Conservation (phyloP, 2,113 vertebrate genomes). For the Macrotis lagotis region DNA sequence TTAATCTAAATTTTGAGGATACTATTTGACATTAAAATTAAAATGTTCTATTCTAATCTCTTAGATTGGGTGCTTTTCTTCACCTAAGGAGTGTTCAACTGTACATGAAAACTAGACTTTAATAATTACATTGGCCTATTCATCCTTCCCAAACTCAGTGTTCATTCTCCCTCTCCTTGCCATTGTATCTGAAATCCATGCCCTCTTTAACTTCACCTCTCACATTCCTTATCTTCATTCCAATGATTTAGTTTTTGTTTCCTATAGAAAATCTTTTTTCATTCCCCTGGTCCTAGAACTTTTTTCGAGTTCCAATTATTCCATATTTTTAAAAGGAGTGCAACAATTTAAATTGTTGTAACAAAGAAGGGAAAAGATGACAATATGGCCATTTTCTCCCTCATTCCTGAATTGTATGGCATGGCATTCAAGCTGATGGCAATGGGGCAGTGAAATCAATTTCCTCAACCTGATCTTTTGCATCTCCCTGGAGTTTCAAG, state of each 20-base stretch:
- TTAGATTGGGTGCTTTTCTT: background rate
- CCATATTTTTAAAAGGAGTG: background rate
- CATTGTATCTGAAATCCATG: background rate
- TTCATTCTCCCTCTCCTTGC: background rate
- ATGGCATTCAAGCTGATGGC: background rate
- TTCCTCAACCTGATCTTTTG: background rate
- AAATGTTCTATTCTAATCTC: background rate
- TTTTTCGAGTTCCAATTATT: background rate
- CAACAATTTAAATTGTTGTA: background rate
- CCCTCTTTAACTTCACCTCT: background rate
- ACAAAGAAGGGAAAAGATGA: background rate
- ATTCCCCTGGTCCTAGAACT: background rate
- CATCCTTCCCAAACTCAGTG: background rate
- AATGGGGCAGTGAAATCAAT: background rate
- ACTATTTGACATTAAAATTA: background rate
- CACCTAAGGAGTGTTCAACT: background rate
- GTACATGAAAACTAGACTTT: background rate
- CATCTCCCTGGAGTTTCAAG: background rate
- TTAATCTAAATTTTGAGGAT: background rate
- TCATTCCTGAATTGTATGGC: background rate
- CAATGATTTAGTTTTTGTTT: background rate
- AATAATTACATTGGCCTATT: background rate
- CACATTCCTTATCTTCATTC: background rate
- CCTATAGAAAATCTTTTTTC: background rate
- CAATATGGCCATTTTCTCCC: background rate